Evolutionary conservation across 2,888 invertebrate species (phyloP).

Genomic region (Heliconius cydno): DNA sequence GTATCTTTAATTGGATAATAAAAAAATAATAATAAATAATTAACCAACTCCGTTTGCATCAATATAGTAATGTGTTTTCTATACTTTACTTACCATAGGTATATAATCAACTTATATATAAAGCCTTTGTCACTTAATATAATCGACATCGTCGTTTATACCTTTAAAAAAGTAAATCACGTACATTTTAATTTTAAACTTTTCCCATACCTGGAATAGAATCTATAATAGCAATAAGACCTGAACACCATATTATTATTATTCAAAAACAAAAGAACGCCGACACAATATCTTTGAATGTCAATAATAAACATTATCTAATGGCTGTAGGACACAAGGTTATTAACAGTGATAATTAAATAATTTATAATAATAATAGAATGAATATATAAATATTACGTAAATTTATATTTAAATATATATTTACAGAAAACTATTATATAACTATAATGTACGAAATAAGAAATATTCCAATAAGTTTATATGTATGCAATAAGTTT

Average conservation of each 20-base stretch:
- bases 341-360: not conserved
- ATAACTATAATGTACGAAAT: not conserved
- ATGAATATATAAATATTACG: not conserved
- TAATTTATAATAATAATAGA: not conserved
- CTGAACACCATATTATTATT: not conserved
- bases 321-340: conserved; percentile 11
- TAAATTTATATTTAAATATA: not conserved
- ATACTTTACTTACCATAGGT: not conserved
- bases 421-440: not conserved
- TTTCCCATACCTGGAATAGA: not conserved
- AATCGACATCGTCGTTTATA: not conserved
- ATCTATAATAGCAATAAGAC: too few relatives aligned
- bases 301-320: not conserved
- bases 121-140: not conserved
- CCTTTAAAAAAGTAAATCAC: not conserved
- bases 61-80: not conserved
- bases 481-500: not conserved
- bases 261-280: not conserved
- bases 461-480: not conserved
- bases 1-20: not conserved
- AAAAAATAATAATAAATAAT: not conserved
- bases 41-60: too few relatives aligned
- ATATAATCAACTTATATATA: not conserved
- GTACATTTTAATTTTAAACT: not conserved
- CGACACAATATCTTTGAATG: conserved; percentile 9